Evolutionary conservation across 2,113 vertebrate genomes (phyloP).

Genomic region (Myrmophylax atrothorax): DNA sequence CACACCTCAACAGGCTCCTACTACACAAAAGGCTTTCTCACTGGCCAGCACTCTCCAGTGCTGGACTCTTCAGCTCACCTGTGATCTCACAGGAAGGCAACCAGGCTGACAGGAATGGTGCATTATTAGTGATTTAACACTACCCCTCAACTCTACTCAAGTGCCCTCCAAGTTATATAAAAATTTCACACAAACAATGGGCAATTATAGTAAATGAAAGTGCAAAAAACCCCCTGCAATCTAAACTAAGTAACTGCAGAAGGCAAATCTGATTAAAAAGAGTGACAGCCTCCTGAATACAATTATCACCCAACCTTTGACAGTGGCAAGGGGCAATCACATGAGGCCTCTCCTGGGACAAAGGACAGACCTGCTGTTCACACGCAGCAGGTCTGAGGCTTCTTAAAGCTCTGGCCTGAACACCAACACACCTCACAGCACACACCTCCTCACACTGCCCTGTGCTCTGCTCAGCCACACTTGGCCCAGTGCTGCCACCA

Average conservation of each 20-base stretch:
- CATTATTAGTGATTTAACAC: not conserved
- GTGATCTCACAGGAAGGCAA: accelerated
- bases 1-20: not conserved
- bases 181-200: not conserved
- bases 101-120: not conserved
- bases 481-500: not conserved
- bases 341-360: not conserved
- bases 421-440: not conserved
- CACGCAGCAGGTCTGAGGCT: not conserved
- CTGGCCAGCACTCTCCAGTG: not conserved
- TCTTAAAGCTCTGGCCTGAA: not conserved
- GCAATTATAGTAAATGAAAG: not conserved
- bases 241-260: not conserved
- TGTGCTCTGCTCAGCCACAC: not conserved
- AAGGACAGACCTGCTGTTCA: not conserved
- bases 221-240: not conserved
- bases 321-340: not conserved
- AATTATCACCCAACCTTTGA: not conserved
- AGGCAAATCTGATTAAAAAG: not conserved
- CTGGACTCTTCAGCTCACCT: not conserved
- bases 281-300: not conserved
- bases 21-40: not conserved
- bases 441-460: not conserved
- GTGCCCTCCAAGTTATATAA: not conserved
- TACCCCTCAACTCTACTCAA: not conserved